phyloP scores from a whole-genome alignment of 2,797 vertebrate species.

The Gallirallus australis region DNA sequence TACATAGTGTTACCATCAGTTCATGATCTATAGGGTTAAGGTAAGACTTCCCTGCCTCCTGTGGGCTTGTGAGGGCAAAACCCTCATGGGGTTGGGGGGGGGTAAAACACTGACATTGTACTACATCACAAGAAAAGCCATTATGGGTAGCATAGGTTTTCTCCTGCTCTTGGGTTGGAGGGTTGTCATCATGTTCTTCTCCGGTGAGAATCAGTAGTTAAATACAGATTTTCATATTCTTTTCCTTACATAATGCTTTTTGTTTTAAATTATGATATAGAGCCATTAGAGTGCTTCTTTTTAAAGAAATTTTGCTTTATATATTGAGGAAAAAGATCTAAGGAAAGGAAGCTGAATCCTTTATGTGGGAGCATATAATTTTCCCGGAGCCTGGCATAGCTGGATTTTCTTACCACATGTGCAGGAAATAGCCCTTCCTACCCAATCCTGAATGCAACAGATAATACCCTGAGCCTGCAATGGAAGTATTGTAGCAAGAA shows the following conservation, averaged over 20 bases:
- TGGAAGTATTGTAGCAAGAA: background rate
- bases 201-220: background rate
- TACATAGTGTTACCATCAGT: background rate
- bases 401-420: conserved; percentile 56
- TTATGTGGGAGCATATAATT: conserved; percentile 41
- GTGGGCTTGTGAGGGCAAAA: background rate
- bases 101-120: background rate
- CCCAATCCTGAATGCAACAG: background rate
- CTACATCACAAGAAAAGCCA: background rate
- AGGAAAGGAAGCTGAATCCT: conserved; percentile 32
- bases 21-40: background rate
- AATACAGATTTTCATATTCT: background rate
- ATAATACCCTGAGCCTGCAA: conserved; percentile 10
- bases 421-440: conserved; percentile 66
- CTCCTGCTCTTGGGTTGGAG: background rate
- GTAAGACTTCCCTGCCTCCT: background rate
- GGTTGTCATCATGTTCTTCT: background rate
- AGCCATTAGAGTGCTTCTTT: background rate
- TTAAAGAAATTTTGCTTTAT: background rate
- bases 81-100: background rate
- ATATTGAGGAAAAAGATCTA: conserved; percentile 30
- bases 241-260: background rate
- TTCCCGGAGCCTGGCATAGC: conserved; percentile 38
- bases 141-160: background rate
- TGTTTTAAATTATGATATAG: background rate